Percentiles rank a stretch among this genome's conserved stretches.
These are phyloP conservation scores for Pocillopora grandis DNA, from an alignment of 92 coral and sea anemone species.

Conservation along the genomic window DNA sequence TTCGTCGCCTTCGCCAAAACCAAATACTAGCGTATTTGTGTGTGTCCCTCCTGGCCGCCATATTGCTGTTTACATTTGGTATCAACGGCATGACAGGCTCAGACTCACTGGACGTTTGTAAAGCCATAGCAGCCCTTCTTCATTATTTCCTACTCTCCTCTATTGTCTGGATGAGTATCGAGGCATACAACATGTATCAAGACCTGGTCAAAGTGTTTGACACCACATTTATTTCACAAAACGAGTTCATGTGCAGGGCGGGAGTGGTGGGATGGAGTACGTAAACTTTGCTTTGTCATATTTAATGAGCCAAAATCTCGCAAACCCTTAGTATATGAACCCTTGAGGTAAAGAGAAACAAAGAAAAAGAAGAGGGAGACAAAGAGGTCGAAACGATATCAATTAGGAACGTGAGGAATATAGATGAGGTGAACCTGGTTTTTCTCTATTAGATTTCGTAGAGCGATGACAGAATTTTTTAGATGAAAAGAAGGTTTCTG, in stretches of 20 bases:
- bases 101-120: slow-evolving; percentile 59
- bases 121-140: slow-evolving; percentile 67
- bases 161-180: slow-evolving; percentile 90
- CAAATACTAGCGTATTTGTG: slow-evolving; percentile 87
- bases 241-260: slow-evolving; percentile 90
- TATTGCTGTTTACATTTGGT: slow-evolving; percentile 77
- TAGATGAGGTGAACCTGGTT: too few relatives aligned
- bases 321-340: too few relatives aligned
- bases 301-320: too few relatives aligned
- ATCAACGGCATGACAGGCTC: slow-evolving; percentile 53
- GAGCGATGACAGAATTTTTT: too few relatives aligned
- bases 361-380: too few relatives aligned
- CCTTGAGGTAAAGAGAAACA: too few relatives aligned
- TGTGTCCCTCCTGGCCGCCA: slow-evolving; percentile 69
- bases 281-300: not conserved
- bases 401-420: too few relatives aligned
- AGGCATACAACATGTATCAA: slow-evolving; percentile 90
- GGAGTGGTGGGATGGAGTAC: slow-evolving; percentile 89
- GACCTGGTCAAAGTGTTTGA: slow-evolving; percentile 98
- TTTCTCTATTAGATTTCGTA: too few relatives aligned
- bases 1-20: slow-evolving; percentile 86
- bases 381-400: too few relatives aligned
- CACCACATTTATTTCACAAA: slow-evolving; percentile 72
- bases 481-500: too few relatives aligned
- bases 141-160: slow-evolving; percentile 90